Evolutionary conservation across 2,888 invertebrate genomes (phyloP), one percentile per base, ranked within the genome.

Genomic region (Papilio elwesi): DNA sequence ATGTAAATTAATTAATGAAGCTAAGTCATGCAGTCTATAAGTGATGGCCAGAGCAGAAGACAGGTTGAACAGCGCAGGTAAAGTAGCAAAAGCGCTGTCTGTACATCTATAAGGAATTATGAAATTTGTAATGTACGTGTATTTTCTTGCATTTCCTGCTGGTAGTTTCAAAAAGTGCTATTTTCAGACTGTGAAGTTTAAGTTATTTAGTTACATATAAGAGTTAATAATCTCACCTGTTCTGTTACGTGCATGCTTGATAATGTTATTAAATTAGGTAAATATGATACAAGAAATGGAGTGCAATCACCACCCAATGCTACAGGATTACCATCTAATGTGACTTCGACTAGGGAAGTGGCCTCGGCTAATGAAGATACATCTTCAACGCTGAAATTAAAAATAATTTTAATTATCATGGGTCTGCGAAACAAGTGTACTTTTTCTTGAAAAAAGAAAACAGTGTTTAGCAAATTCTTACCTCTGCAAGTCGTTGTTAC

Each of bases 271-370:
- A 98, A 92, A 83, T 96, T 95, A 38, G 97, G 97, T 75, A 97
- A 89, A 86, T 97, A 97, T 0, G 97, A 97, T 0, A 97, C 97
- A 62, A 97, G 88, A 85, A 97, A 97, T 0, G 97, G 96, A 5
- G 96, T 95, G 82, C 97, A 97, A 80, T 97, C 97, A 0, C 97
- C 96, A n/a, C 95, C 96, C 75, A 97, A 87, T 26, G 96, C 96
- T 11, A 98, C 96, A 0, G 97, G 97, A 90, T 98, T 98, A 75
- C 97, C 97, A 85, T 97, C 98, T 73, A 98, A 95, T 26, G 98
- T 96, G 65, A 98, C 95, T 90, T 98, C 98, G 72, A 95, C 94
- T 63, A 98, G 94, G 74, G 96, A 96, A 10, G 94, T 91, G 0
- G 97, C 97, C 87, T 97, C 96, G 43, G 96, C 96, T 74, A 98